These are phyloP conservation scores for Atethmia centrago DNA, from an alignment of 2,888 invertebrate species.

Conservation along the genomic window DNA sequence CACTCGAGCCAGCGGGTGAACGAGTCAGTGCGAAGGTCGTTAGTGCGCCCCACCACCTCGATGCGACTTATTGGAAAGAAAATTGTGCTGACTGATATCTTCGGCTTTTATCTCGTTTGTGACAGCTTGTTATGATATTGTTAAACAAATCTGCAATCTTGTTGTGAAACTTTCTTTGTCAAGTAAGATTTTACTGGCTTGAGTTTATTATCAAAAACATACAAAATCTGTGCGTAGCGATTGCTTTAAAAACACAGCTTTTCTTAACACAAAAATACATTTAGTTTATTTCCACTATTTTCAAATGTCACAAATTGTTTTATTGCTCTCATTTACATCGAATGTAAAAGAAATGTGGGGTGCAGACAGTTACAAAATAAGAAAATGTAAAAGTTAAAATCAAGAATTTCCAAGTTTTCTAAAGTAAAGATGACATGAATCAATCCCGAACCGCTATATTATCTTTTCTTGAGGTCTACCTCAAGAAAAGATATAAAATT, in stretches of 20 bases:
- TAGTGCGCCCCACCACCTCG: conserved; percentile 70
- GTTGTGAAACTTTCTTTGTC: conserved; percentile 12
- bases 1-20: conserved; percentile 71
- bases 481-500: conserved; percentile 21
- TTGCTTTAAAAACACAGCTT: conserved; percentile 6
- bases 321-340: conserved; percentile 1
- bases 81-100: conserved; percentile 78
- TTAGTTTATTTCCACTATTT: conserved; percentile 25
- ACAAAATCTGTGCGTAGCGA: neutral
- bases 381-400: neutral
- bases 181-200: conserved; percentile 1
- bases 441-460: neutral
- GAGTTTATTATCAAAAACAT: conserved; percentile 13
- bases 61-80: conserved; percentile 80
- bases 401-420: neutral
- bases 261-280: conserved; percentile 12
- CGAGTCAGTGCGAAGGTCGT: conserved; percentile 77
- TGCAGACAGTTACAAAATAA: neutral
- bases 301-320: conserved; percentile 11
- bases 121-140: conserved; percentile 69
- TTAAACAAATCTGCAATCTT: conserved; percentile 40
- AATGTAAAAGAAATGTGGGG: neutral
- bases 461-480: too few relatives aligned
- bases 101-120: conserved; percentile 71
- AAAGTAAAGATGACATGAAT: neutral